Base-by-base conservation (phyloP, 2,888 invertebrate species). In the Zhuqinia jingwanae region DNA sequence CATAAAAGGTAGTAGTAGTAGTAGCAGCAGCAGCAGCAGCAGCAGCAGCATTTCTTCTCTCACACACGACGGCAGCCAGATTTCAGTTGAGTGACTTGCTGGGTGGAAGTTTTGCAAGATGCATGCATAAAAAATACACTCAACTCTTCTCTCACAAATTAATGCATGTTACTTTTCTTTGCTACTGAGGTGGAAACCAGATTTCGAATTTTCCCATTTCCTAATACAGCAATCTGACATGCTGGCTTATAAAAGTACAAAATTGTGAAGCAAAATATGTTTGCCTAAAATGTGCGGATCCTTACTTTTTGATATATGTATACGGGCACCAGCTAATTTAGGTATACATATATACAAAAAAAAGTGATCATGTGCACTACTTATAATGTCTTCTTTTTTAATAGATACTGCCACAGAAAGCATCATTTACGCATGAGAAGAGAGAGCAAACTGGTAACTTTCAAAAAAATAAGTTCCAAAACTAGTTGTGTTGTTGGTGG, bases 51-150 rank as follows among this genome's bases (percentile, higher is more conserved):
- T 25, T 70, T 70, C 70, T 70, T 70, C 50, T n/a, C n/a, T n/a
- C n/a, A n/a, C n/a, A 47, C 42, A 45, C 77, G 15, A 75, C 25
- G 20, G 42, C 36, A 50, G 58, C 50, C 79, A 79, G 65, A 79
- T 79, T 79, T 79, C 65, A 79, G 47, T 47, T 47, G 25, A 25
- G 25, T 50, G 27, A 56, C 80, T 73, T 81, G 73, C 73, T 73
- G 73, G n/a, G n/a, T 25, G 3, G 15, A 73, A 81, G 60, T 58
- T 81, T 81, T 81, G 73, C 81, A 81, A 81, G 73, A 81, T 81
- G 73, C 81, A 73, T n/a, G n/a, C 70, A 70, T 73, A 60, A 60
- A 25, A 80, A 70, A 47, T 47, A 68, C 22, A 45, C 42, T 45
- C n/a, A n/a, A n/a, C n/a, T n/a, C n/a, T n/a, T n/a, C n/a, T n/a